Evolutionary conservation across 2,797 vertebrate species (phyloP).

Genomic region (Miichthys miiuy): DNA sequence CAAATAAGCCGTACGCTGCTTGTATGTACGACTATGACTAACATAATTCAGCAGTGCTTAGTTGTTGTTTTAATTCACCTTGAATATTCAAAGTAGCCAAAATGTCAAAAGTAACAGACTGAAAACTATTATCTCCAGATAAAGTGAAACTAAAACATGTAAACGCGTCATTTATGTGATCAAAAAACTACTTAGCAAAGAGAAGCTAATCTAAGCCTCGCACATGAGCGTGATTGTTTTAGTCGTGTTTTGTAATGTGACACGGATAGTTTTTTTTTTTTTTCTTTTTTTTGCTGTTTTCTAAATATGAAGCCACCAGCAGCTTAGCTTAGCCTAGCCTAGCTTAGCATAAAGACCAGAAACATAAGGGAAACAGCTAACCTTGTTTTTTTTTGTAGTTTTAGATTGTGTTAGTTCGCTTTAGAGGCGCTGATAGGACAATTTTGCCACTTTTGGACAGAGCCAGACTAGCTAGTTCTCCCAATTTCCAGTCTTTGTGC

Average conservation of each 20-base stretch:
- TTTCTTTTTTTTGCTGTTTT: not conserved
- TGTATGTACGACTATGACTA: constrained; percentile 11
- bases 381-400: not conserved
- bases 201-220: constrained; percentile 9
- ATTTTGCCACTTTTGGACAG: not conserved
- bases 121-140: not conserved
- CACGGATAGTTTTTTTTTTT: not conserved
- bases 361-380: not conserved
- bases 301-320: not conserved
- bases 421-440: not conserved
- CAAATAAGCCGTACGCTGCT: not conserved
- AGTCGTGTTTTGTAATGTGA: constrained; percentile 25
- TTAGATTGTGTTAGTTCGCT: too few species aligned
- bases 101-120: constrained; percentile 25
- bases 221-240: constrained; percentile 9
- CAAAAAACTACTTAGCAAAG: not conserved
- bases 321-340: not conserved
- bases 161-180: constrained; percentile 10
- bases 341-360: not conserved
- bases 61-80: not conserved
- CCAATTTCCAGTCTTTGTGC: constrained; percentile 9
- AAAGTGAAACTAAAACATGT: constrained; percentile 19
- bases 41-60: constrained; percentile 20
- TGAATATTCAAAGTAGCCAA: constrained; percentile 37
- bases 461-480: not conserved